A percentile compares a stretch with the other conserved stretches of the same genome.
Evolutionary conservation across 2,888 invertebrate genomes (phyloP).

Genomic region (Litoditis marina): DNA sequence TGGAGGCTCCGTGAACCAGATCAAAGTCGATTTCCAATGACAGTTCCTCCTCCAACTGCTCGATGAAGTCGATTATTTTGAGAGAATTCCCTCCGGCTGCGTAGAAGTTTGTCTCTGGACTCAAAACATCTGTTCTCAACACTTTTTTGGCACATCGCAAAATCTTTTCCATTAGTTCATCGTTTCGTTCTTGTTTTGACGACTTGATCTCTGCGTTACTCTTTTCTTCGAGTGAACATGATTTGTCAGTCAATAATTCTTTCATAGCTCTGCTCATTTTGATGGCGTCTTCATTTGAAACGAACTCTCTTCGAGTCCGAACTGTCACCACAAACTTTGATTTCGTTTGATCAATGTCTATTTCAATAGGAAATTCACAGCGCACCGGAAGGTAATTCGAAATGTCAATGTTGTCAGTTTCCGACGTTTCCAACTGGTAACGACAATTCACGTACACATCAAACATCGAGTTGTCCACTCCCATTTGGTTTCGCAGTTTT

Average conservation of each 20-base stretch:
- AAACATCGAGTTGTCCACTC: conserved; percentile 16
- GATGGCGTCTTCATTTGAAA: no score
- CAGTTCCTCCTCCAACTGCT: conserved; percentile 11
- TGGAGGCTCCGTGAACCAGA: background rate
- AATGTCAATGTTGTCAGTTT: conserved; percentile 29
- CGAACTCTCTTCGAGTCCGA: background rate
- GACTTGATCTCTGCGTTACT: background rate
- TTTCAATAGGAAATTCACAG: conserved; percentile 34
- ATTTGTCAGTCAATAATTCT: no score
- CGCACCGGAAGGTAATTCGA: conserved; percentile 27
- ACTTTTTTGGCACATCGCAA: background rate
- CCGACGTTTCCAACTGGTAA: conserved; percentile 44
- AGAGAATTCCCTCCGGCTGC: conserved; percentile 12
- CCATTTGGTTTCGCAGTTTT: no score
- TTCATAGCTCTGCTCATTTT: no score
- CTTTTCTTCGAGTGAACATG: no score
- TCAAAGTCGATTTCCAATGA: conserved; percentile 9
- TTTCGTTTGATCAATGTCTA: conserved; percentile 32
- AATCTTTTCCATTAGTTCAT: background rate
- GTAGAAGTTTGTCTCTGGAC: conserved; percentile 7
- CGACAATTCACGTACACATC: conserved; percentile 52
- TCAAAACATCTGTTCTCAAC: conserved; percentile 5
- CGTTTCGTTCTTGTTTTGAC: background rate
- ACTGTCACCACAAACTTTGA: background rate
- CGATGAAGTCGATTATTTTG: conserved; percentile 5